Evolutionary conservation across 2,797 vertebrate species (phyloP).

Genomic region (Carcharodon carcharias): DNA sequence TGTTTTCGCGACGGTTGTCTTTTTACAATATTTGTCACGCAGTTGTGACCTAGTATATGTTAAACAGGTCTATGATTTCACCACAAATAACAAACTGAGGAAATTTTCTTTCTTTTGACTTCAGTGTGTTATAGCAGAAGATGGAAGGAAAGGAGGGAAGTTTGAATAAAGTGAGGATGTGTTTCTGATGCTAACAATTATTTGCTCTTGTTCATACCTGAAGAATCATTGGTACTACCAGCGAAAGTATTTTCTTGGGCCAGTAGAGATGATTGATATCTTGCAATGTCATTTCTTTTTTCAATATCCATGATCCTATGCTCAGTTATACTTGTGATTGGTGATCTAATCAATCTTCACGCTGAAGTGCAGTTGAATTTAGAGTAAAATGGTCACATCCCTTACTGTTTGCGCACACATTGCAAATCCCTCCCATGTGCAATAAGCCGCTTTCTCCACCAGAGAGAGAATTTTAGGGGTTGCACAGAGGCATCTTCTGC

Average conservation of each 20-base stretch:
- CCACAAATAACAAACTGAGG: background rate
- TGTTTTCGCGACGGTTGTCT: background rate
- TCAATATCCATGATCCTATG: background rate
- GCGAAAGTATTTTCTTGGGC: background rate
- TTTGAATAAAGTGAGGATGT: background rate
- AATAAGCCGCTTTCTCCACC: background rate
- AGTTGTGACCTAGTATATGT: background rate
- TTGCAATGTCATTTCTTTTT: background rate
- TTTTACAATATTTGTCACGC: background rate
- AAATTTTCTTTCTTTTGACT: too few species aligned
- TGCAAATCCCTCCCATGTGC: background rate
- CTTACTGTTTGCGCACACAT: background rate
- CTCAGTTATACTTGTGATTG: background rate
- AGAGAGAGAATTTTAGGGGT: background rate
- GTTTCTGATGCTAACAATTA: background rate
- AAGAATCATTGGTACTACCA: background rate
- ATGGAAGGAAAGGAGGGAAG: background rate
- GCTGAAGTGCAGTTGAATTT: background rate
- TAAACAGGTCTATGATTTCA: background rate
- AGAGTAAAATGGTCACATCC: background rate
- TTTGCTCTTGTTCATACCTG: background rate
- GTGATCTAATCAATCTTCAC: background rate
- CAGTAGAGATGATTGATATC: background rate
- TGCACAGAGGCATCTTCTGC: background rate
- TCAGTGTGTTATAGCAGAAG: too few species aligned